Evolutionary conservation across 1,140 invertebrate genomes (phyloP), one percentile per base, ranked within the genome.

Genomic region (Plutomurus gul): DNA sequence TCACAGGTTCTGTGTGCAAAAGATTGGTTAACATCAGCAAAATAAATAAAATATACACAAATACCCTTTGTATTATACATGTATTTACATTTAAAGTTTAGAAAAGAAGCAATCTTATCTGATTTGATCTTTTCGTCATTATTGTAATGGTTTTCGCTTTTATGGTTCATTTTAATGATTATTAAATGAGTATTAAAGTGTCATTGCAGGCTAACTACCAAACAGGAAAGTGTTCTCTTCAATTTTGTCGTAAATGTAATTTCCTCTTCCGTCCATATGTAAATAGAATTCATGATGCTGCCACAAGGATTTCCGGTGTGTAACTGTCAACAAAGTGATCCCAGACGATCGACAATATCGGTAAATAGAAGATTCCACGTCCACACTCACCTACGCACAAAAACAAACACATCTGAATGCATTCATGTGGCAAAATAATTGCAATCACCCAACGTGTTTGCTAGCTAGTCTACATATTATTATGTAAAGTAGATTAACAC

Each of bases 351-450:
- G 89, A 84, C 96, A 98, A 86, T 98, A 95, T 80, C 93, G 91
- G 85, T 99, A 99, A 94, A 99, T 99, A 56, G 92, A 93, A 76
- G 96, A 96, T 87, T 99, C 98, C 0, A 99, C 97, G 87, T 99
- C 97, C 0, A 99, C 94, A 81, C 95, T 97, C 0, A 99, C 97
- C 95, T 97, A 2, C 1, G 73, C 46, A 8, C 6, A 33, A 11
- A 39, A 25, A 36, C 27, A 4, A 36, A 20, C 22, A 70, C 20
- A 75, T 20, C 18, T 11, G n/a, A 16, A 22, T 20, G 11, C 1
- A 36, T 65, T 65, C 4, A 30, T 4, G 8, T 43, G n/a, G 40
- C 40, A 43, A 43, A 43, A 43, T 10, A n/a, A n/a, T n/a, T n/a
- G n/a, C n/a, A n/a, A n/a, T n/a, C n/a, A n/a, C n/a, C n/a, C n/a